Evolutionary conservation across 1,140 invertebrate species (phyloP).

Genomic region (Ooceraea biroi): DNA sequence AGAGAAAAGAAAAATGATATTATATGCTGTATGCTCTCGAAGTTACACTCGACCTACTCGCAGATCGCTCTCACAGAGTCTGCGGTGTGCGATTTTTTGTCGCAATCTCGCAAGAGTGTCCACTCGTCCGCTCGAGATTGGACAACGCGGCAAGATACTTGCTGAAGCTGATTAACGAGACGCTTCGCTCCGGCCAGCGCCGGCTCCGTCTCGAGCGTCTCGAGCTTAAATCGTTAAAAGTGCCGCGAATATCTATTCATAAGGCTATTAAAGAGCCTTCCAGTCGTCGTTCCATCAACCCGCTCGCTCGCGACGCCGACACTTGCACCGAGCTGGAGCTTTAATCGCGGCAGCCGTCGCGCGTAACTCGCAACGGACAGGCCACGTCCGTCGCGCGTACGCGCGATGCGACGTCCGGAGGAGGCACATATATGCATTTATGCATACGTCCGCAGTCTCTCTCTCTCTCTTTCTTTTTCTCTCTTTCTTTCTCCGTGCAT

Average conservation of each 20-base stretch:
- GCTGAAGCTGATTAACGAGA: slow-evolving; percentile 25
- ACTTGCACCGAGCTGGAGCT: slow-evolving; percentile 33
- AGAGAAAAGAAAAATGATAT: neutral
- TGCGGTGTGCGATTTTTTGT: too few relatives aligned
- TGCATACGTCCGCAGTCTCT: slow-evolving; percentile 61
- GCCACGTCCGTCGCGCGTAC: slow-evolving; percentile 43
- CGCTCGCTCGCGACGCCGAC: neutral
- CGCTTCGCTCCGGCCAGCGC: neutral
- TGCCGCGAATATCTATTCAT: slow-evolving; percentile 55
- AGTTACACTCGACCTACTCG: too few relatives aligned
- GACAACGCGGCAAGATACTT: too few relatives aligned
- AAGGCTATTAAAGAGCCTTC: slow-evolving; percentile 25
- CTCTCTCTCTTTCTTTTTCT: neutral
- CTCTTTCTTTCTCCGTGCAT: slow-evolving; percentile 53
- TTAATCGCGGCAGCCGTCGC: slow-evolving; percentile 30
- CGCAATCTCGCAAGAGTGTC: too few relatives aligned
- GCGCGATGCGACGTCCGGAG: slow-evolving; percentile 67
- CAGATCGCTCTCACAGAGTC: too few relatives aligned
- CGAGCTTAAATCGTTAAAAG: slow-evolving; percentile 43
- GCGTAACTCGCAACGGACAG: slow-evolving; percentile 19
- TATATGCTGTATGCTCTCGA: too few relatives aligned
- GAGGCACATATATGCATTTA: slow-evolving; percentile 64
- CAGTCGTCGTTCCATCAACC: slow-evolving; percentile 14
- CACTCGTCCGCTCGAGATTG: too few relatives aligned
- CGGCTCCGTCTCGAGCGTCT: slow-evolving; percentile 20